Percentiles rank a stretch among this genome's conserved stretches.
Evolutionary conservation across 1,140 invertebrate species (phyloP).

Genomic region (Platorchestia sp.): DNA sequence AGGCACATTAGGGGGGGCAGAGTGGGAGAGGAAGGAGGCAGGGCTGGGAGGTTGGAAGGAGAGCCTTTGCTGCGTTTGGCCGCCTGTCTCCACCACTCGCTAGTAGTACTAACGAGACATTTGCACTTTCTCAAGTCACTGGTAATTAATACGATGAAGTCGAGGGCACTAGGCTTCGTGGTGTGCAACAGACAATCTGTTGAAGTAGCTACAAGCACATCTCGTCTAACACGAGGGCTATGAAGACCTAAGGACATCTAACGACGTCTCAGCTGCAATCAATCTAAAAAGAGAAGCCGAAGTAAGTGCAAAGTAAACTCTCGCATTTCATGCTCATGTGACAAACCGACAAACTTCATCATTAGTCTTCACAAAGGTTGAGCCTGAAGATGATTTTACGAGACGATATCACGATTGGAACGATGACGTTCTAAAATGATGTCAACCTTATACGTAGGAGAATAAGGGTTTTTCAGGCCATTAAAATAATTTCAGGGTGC

Average conservation of each 20-base stretch:
- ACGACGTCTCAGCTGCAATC: background rate
- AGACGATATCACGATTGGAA: no score
- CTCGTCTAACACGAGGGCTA: background rate
- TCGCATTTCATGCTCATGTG: background rate
- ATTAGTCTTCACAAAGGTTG: background rate
- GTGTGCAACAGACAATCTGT: background rate
- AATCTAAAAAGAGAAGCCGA: background rate
- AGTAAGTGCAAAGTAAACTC: background rate
- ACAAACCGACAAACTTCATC: background rate
- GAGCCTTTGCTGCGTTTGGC: background rate
- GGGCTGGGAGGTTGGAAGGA: background rate
- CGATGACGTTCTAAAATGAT: background rate
- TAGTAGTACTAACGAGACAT: background rate
- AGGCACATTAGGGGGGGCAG: conserved; percentile 38
- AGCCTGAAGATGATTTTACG: no score
- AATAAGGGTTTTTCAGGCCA: background rate
- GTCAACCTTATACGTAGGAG: background rate
- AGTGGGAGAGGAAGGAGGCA: background rate
- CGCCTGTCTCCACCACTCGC: background rate
- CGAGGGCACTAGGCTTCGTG: background rate
- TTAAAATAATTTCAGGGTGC: background rate
- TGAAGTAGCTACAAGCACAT: background rate
- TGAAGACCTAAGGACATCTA: background rate
- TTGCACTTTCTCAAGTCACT: background rate
- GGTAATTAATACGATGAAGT: background rate